Evolutionary conservation across 1,140 invertebrate genomes (phyloP).

Genomic region (Pantala flavescens): DNA sequence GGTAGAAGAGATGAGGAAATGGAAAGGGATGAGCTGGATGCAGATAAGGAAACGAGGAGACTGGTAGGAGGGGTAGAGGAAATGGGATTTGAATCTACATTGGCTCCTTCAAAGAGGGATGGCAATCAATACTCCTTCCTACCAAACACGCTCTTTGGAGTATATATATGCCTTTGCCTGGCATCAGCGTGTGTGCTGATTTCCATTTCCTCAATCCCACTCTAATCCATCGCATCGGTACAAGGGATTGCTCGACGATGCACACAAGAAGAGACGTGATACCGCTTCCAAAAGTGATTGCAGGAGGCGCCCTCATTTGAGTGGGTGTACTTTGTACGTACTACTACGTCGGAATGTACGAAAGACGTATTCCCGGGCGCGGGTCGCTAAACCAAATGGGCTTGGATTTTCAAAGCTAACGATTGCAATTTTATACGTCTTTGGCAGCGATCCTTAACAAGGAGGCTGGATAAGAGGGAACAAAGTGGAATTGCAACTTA

Average conservation of each 20-base stretch:
- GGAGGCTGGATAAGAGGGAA: no score
- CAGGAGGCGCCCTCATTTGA: neutral
- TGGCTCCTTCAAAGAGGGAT: constrained; percentile 2
- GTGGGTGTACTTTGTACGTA: no score
- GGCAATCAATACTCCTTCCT: constrained; percentile 1
- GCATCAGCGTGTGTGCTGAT: neutral
- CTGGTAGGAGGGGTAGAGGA: neutral
- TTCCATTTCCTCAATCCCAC: neutral
- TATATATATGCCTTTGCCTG: neutral
- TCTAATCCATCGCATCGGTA: neutral
- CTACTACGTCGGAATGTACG: no score
- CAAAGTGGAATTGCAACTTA: no score
- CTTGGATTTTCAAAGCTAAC: no score
- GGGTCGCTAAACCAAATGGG: no score
- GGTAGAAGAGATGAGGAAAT: neutral
- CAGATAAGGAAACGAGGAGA: neutral
- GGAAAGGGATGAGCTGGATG: neutral
- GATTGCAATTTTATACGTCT: no score
- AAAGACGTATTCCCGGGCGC: no score
- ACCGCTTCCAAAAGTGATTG: neutral
- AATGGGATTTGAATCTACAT: constrained; percentile 10
- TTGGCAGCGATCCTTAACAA: no score
- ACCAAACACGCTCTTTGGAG: constrained; percentile 1
- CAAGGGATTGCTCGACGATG: neutral
- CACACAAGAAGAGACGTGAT: neutral